These are phyloP conservation scores for Nowickia ferox DNA, from an alignment of 2,888 invertebrate species.

Conservation along the genomic window DNA sequence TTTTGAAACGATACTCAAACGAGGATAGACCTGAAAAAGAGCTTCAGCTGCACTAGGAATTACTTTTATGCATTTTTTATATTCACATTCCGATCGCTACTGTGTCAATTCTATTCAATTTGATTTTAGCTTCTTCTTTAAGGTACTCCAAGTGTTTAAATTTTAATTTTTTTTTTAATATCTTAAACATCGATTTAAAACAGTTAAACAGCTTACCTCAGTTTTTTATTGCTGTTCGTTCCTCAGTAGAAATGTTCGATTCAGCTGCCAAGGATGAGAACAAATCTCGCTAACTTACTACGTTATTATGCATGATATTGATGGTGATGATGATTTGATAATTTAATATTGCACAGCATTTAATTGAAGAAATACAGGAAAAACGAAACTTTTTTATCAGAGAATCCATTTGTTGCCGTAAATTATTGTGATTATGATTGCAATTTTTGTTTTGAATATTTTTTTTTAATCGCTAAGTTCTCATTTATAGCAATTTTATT, in stretches of 20 bases:
- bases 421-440: constrained; percentile 22
- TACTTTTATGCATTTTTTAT: no score
- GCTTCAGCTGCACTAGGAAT: no score
- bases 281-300: background rate
- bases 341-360: constrained; percentile 15
- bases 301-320: background rate
- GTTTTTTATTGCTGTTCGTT: constrained; percentile 3
- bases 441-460: constrained; percentile 1
- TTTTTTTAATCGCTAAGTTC: constrained; percentile 12
- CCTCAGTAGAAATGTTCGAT: background rate
- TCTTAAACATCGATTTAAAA: background rate
- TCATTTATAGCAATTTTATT: constrained; percentile 36
- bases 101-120: no score
- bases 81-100: no score
- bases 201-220: constrained; percentile 24
- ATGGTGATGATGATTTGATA: background rate
- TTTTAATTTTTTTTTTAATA: background rate
- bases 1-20: no score
- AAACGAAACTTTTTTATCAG: background rate
- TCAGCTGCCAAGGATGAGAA: background rate
- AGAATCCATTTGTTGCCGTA: constrained; percentile 21
- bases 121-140: no score
- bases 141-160: no score
- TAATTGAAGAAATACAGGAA: background rate
- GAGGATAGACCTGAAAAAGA: no score